Conservation (phyloP, 2,888 invertebrate species). For the Drosophila engyochracea region DNA sequence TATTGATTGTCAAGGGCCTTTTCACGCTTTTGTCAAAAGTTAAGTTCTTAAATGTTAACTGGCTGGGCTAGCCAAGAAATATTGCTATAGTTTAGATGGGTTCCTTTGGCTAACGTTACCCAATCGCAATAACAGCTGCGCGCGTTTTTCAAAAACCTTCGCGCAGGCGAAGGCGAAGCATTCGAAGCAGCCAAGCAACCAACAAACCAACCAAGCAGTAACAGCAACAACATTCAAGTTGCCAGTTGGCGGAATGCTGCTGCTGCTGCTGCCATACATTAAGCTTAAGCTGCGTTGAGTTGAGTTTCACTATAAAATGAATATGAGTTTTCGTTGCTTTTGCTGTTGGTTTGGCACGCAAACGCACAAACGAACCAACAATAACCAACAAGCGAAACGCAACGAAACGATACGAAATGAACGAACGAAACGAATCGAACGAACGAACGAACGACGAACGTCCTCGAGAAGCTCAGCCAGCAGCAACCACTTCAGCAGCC, state of each 20-base stretch:
- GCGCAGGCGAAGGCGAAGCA: constrained; percentile 67
- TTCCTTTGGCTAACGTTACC: constrained; percentile 18
- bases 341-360: constrained; percentile 73
- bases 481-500: constrained; percentile 55
- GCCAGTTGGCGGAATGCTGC: constrained; percentile 60
- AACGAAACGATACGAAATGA: constrained; percentile 39
- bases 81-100: constrained; percentile 8
- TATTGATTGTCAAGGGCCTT: not conserved
- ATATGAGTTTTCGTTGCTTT: constrained; percentile 73
- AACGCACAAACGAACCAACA: constrained; percentile 64
- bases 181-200: constrained; percentile 41
- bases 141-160: constrained; percentile 60
- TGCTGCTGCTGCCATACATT: constrained; percentile 52
- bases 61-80: not conserved
- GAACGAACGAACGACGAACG: constrained; percentile 64
- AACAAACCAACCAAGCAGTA: constrained; percentile 40
- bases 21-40: not conserved
- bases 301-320: constrained; percentile 75
- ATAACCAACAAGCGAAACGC: constrained; percentile 36
- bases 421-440: constrained; percentile 41
- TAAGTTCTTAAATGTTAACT: not conserved
- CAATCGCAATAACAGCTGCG: constrained; percentile 50
- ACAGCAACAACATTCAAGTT: constrained; percentile 57
- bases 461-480: constrained; percentile 74
- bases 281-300: constrained; percentile 70